Base-by-base conservation (phyloP, 2,113 vertebrate species). In the Malurus melanocephalus region DNA sequence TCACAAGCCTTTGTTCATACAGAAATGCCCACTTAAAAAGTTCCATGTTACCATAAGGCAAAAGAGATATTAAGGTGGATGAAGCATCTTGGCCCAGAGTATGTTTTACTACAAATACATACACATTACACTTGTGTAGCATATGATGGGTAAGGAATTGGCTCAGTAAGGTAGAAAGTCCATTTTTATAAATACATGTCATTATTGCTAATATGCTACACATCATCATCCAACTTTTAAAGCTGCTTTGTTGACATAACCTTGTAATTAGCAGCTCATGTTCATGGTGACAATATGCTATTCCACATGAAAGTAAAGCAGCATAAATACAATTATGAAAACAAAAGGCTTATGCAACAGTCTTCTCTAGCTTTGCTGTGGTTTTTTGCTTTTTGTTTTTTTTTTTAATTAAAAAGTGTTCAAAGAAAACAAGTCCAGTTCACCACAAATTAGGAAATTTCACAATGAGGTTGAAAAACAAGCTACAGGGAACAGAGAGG, bases 121-220 rank as follows among this genome's bases (percentile, higher is more conserved):
- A 87, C 10, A 64, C 30, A 18, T 38, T 42, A 85, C 59, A 78
- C 80, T 91, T 66, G 94, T 94, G 93, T 88, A 94, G 93, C 76
- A 95, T 95, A 94, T 67, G 80, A 95, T 86, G 93, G 80, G 81
- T 88, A 89, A 96, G 65, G 69, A 71, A 94, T 66, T 96, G 97
- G 97, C 97, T 98, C 96, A 97, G 96, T 97, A 93, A 86, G 85
- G 62, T 96, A 82, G 73, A 95, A 92, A 92, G 67, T 96, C 79
- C n/a, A 45, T 83, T 84, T 94, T 90, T 94, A 81, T 82, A 94
- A 94, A 94, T 61, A 94, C 71, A 92, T 57, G 51, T 89, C 93
- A 88, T 98, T 98, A 98, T 98, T 97, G 97, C 97, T 98, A 95
- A 95, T 93, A 94, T 95, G 96, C 96, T 95, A 97, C 92, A 94